Base-by-base conservation (phyloP, 2,113 vertebrate genomes). In the Chinchilla lanigera region DNA sequence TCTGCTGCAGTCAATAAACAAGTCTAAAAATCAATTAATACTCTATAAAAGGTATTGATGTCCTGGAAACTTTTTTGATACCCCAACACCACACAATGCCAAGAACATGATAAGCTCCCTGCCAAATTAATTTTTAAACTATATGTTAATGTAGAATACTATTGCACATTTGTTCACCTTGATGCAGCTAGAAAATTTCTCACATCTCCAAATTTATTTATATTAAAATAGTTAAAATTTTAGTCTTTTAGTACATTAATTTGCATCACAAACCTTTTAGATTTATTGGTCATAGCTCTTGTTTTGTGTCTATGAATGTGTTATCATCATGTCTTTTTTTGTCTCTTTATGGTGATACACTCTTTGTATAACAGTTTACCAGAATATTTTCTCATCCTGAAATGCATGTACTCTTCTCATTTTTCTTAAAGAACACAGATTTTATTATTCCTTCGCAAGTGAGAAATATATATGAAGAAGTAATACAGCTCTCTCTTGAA, bases 111-210 rank as follows among this genome's bases (percentile, higher is more conserved):
- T 33, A n/a, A 85, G 6, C 6, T 50, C 47, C n/a, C 54, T 81
- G 35, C 65, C 63, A 24, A 85, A 44, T 71, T 89, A 47, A 83
- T 83, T 92, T 95, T 90, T 19, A 93, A 95, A 61, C 7, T 56
- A 61, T 44, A 38, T 17, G 28, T 71, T 56, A 91, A 69, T 38
- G 83, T 11, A 78, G 26, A 24, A 44, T 60, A 33, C 33, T 61
- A 63, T 30, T 78, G 28, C 22, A 82, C 24, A 2, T 88, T 65
- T 88, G 13, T 80, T 85, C 58, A 78, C 35, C 16, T 89, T 58
- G 28, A 83, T 88, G 61, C 7, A 60, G 61, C 78, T 92, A 90
- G 54, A 69, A 86, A 94, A 93, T 54, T 50, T 92, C 0, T 87
- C 30, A 1, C 16, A 50, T 50, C 44, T 77, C 41, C 41, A 54